phyloP scores from a whole-genome alignment of 37 sponge, comb jelly and placozoan species.

The Theonella swinhoei region DNA sequence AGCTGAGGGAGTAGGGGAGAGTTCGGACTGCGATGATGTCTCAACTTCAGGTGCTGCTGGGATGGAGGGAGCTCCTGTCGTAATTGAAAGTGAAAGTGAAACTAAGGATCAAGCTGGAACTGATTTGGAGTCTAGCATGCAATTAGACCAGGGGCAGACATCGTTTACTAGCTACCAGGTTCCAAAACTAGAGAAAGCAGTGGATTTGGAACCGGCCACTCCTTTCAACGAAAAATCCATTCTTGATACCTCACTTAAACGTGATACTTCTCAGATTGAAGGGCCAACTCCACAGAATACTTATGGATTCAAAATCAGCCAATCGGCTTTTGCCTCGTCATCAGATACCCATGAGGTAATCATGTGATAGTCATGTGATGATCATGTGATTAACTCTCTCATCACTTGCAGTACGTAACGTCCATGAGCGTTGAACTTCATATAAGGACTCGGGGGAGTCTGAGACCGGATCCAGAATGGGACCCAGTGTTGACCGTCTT shows the following conservation, averaged over 20 bases:
- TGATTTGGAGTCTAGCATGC: background rate
- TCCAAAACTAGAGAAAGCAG: background rate
- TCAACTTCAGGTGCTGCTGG: too few relatives aligned
- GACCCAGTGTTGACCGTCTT: slow-evolving; percentile 84
- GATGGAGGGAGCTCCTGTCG: too few relatives aligned
- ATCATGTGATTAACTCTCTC: background rate
- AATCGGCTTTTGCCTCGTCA: slow-evolving; percentile 11
- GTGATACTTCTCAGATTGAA: slow-evolving; percentile 65
- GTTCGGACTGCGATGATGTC: too few relatives aligned
- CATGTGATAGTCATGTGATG: background rate
- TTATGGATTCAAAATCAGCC: slow-evolving; percentile 80
- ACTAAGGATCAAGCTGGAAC: background rate
- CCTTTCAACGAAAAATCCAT: too few relatives aligned
- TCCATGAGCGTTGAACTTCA: slow-evolving; percentile 84
- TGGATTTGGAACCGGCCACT: too few relatives aligned
- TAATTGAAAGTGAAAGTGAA: background rate
- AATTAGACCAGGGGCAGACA: background rate
- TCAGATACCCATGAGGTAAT: slow-evolving; percentile 43
- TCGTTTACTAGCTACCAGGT: slow-evolving; percentile 23
- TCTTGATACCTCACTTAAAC: slow-evolving; percentile 3
- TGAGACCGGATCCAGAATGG: slow-evolving; percentile 82
- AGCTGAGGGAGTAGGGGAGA: too few relatives aligned
- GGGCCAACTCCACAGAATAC: slow-evolving; percentile 78
- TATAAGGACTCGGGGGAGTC: slow-evolving; percentile 51
- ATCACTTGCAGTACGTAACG: slow-evolving; percentile 61